These are phyloP conservation scores for Pycnonotus jocosus DNA, from an alignment of 2,113 vertebrate species.

Conservation along the genomic window DNA sequence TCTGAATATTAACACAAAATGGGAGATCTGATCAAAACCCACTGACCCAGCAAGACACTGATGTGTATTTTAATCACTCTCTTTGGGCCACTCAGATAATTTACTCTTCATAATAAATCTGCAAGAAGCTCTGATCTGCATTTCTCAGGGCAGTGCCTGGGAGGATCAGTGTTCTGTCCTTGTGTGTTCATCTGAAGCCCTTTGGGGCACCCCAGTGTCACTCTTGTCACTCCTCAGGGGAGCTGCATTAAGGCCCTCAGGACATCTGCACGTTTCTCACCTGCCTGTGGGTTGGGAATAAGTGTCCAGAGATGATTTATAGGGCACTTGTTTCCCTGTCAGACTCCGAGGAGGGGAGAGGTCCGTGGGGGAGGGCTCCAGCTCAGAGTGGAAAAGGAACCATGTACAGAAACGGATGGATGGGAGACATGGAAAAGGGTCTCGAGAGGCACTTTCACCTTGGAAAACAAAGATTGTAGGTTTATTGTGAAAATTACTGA, in stretches of 20 bases:
- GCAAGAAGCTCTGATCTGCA: neutral
- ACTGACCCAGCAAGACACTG: constrained; percentile 4
- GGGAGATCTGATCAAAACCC: constrained; percentile 30
- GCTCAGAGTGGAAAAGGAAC: neutral
- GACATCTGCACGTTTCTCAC: neutral
- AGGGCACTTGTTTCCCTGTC: neutral
- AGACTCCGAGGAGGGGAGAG: neutral
- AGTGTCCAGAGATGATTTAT: neutral
- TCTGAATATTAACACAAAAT: constrained; percentile 32
- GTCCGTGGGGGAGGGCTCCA: neutral
- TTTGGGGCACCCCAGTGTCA: neutral
- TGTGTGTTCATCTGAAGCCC: neutral
- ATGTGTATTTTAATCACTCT: constrained; percentile 4
- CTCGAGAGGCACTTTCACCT: neutral
- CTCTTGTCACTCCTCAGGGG: too few relatives aligned
- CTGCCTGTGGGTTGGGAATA: neutral
- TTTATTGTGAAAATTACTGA: neutral
- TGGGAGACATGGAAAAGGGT: neutral
- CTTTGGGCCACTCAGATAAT: neutral
- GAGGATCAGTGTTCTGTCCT: neutral
- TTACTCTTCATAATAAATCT: neutral
- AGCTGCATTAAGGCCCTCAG: neutral
- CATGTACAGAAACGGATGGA: neutral
- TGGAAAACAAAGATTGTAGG: neutral
- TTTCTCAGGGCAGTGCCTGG: neutral